Evolutionary conservation across 2,888 invertebrate genomes (phyloP), one percentile per base, ranked within the genome.

Genomic region (Drosophila parthenogenetica): DNA sequence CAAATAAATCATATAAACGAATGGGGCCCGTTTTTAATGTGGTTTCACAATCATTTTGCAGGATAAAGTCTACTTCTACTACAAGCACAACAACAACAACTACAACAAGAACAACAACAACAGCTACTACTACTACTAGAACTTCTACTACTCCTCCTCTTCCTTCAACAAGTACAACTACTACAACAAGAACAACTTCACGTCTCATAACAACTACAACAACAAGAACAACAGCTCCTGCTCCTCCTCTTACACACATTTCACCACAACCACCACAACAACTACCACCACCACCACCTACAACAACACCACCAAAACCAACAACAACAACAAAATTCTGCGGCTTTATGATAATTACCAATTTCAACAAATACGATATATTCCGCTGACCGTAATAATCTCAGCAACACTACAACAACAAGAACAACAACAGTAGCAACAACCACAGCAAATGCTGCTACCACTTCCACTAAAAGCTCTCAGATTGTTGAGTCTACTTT

Each of bases 41-140:
- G 89, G 91, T 91, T 91, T 91, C 83, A 90, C 89, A 90, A 91
- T 91, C 91, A 91, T 91, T 91, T 91, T 91, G 87, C 91, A 91
- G 91, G 91, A 89, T 87, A 90, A 91, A 91, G 90, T 84, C 92
- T 90, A 89, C 91, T 91, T 89, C 89, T 91, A 87, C 91, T 91
- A 89, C 90, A 87, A 89, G 89, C 87, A 89, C 87, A 86, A 89
- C 87, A 86, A 89, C 87, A 87, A 84, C 79, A 84, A 87, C 84
- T 76, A 77, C 65, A 65, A 75, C 84, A 80, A 83, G 79, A 63
- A 58, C 62, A 53, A 50, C 79, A 83, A 77, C 88, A 57, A 82
- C 87, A 81, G 78, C 88, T 81, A 89, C 89, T 89, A 89, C 89
- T 83, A 89, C 89, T 85, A 83, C 87, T 88, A 83, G 77, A 78